phyloP scores from a whole-genome alignment of 2,797 vertebrate genomes.

The Lemur catta region DNA sequence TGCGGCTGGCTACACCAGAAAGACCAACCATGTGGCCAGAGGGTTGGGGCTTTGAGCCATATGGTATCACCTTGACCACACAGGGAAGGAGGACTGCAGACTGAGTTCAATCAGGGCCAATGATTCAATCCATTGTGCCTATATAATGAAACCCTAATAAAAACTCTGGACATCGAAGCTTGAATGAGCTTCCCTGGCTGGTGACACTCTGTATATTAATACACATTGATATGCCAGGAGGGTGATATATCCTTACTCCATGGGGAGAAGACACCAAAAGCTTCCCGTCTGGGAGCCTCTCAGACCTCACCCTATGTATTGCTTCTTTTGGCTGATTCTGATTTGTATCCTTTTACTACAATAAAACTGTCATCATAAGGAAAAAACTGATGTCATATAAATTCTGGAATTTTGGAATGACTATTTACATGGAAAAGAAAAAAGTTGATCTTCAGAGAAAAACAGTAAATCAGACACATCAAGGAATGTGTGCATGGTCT shows the following conservation, averaged over 20 bases:
- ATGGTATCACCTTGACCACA: not conserved
- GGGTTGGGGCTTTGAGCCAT: not conserved
- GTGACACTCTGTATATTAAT: accelerated
- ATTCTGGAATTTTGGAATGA: not conserved
- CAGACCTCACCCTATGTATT: not conserved
- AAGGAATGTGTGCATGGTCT: not conserved
- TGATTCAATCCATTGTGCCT: not conserved
- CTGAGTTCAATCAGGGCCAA: not conserved
- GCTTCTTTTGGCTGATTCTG: not conserved
- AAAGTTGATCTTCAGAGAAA: not conserved
- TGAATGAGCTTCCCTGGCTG: not conserved
- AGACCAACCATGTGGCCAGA: not conserved
- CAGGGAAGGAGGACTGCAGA: not conserved
- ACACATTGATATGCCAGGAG: not conserved
- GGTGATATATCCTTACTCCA: not conserved
- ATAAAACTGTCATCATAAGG: not conserved
- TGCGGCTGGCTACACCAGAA: not conserved
- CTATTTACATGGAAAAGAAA: not conserved
- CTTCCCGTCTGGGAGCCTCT: not conserved
- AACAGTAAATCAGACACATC: not conserved
- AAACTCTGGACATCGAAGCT: not conserved
- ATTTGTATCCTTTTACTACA: not conserved
- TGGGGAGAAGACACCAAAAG: not conserved
- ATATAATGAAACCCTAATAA: not conserved
- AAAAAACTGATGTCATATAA: not conserved